These are phyloP conservation scores for Bungarus multicinctus DNA, from an alignment of 2,113 vertebrate genomes.

Conservation along the genomic window DNA sequence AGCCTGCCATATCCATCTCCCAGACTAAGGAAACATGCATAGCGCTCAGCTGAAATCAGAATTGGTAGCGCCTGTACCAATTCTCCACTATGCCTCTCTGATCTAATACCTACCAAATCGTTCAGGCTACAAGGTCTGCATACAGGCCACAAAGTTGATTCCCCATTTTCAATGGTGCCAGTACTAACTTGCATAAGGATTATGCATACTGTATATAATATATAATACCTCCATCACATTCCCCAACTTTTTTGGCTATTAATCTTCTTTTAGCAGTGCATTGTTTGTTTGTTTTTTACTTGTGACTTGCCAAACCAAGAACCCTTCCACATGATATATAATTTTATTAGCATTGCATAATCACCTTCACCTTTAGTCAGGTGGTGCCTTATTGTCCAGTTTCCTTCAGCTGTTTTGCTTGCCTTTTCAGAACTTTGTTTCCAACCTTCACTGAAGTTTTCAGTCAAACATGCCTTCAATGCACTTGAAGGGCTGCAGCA, in stretches of 20 bases:
- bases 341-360: not conserved
- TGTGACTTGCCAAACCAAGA: not conserved
- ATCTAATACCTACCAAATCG: not conserved
- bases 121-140: not conserved
- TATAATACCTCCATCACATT: not conserved
- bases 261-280: not conserved
- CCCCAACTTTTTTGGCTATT: not conserved
- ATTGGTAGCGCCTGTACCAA: too few relatives aligned
- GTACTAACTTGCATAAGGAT: not conserved
- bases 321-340: not conserved
- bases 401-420: not conserved
- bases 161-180: not conserved
- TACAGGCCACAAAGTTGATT: not conserved
- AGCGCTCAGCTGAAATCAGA: not conserved
- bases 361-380: not conserved
- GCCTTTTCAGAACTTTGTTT: too few relatives aligned
- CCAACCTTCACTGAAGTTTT: too few relatives aligned
- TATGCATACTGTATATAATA: not conserved
- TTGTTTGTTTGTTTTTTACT: not conserved
- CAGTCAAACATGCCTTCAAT: too few relatives aligned
- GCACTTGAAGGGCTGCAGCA: too few relatives aligned
- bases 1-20: not conserved
- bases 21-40: not conserved
- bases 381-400: not conserved
- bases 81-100: not conserved